Base-by-base conservation (phyloP, 2,888 invertebrate genomes). In the Macrosiphum euphorbiae region DNA sequence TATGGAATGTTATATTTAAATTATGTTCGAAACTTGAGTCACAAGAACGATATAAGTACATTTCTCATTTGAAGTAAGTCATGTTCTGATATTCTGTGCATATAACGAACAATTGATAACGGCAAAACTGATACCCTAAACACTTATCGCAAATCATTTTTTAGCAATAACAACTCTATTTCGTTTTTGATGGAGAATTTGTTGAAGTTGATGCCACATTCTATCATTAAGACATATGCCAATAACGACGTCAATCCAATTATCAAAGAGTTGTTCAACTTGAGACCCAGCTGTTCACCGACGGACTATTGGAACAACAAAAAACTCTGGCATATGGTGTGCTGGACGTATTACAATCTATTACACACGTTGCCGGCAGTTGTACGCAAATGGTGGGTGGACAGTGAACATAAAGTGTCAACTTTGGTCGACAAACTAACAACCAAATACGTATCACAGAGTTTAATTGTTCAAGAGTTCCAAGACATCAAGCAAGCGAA, bases 311-410 rank as follows among this genome's bases (percentile, higher is more conserved):
- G 95, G 95, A 95, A 95, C 16, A 96, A 96, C 94, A 95, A 96
- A 94, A 96, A 96, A 95, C 95, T 97, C 50, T 96, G 96, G 95
- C 96, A 96, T 94, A 95, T 97, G 95, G 97, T 96, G 35, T 97
- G 97, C 95, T 97, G 97, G 96, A 96, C 98, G 95, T 98, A 97
- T 95, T 96, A 96, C 58, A 96, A 96, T 95, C 96, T 97, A 92
- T 95, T 97, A 94, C 96, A 97, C 94, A 97, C 97, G 95, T 96
- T 98, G 95, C 98, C 97, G 91, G 98, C 98, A 61, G 96, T 97
- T 91, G 97, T 97, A 52, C 96, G 98, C 92, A 97, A 97, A 95
- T 98, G 98, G 98, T 98, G 97, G 97, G 97, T 97, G 93, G 96
- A 96, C 52, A 96, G 97, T 28, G 97, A 97, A 91, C 96, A 97